Conservation (phyloP, 2,797 vertebrate genomes). For the Poeciliopsis paucimaculata region DNA sequence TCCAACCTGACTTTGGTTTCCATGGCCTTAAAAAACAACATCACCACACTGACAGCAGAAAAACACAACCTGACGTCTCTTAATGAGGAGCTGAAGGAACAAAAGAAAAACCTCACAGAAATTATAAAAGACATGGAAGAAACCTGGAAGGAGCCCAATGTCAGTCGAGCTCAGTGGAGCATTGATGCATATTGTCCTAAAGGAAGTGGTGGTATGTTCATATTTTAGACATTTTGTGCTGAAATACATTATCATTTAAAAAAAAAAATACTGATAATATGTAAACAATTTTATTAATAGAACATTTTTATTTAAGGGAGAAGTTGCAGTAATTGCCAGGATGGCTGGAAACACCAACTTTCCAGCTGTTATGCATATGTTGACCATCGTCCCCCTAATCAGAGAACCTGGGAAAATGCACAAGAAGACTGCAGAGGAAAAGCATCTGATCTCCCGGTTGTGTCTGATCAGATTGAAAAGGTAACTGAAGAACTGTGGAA, state of each 20-base stretch:
- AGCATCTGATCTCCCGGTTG: slow-evolving; percentile 38
- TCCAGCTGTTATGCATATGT: slow-evolving; percentile 44
- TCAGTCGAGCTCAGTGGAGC: slow-evolving; percentile 32
- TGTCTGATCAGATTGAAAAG: slow-evolving; percentile 12
- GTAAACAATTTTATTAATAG: no score
- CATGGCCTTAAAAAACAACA: slow-evolving; percentile 7
- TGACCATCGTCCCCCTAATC: no score
- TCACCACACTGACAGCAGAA: background rate
- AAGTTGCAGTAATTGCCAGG: slow-evolving; percentile 40
- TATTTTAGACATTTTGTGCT: no score
- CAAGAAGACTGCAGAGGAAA: slow-evolving; percentile 10
- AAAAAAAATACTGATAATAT: background rate
- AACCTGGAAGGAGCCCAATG: slow-evolving; percentile 5
- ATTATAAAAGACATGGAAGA: background rate
- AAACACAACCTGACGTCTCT: background rate
- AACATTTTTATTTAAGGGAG: slow-evolving; percentile 29
- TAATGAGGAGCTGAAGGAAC: slow-evolving; percentile 13
- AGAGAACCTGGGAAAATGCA: slow-evolving; percentile 33
- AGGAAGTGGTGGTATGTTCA: background rate
- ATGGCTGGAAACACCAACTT: rapidly evolving
- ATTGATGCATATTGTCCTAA: slow-evolving; percentile 51
- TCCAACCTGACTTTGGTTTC: background rate
- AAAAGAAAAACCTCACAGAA: background rate
- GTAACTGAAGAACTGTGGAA: slow-evolving; percentile 23
- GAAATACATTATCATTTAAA: background rate